Conservation (phyloP, 2,888 invertebrate genomes). For the Nymphalis c-album region DNA sequence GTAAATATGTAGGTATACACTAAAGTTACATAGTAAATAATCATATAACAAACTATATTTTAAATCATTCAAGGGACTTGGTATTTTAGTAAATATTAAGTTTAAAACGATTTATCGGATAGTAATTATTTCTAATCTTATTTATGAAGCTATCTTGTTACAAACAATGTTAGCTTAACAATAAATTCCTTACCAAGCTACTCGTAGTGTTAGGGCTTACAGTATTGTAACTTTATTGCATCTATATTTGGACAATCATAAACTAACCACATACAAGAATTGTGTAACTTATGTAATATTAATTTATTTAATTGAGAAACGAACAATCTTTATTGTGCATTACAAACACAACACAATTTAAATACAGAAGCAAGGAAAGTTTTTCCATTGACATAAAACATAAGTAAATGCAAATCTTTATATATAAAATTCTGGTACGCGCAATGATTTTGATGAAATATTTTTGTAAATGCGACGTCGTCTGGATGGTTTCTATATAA, state of each 20-base stretch:
- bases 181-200: slow-evolving; percentile 9
- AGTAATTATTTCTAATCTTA: neutral
- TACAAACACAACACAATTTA: too few relatives aligned
- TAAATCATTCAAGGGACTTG: neutral
- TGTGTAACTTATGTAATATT: neutral
- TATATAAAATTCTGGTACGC: too few relatives aligned
- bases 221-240: neutral
- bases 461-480: too few relatives aligned
- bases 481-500: too few relatives aligned
- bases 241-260: slow-evolving; percentile 11
- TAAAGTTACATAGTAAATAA: too few relatives aligned
- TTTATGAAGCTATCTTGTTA: neutral
- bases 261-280: neutral
- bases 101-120: neutral
- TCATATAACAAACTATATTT: too few relatives aligned
- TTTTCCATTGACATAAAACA: too few relatives aligned
- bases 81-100: neutral
- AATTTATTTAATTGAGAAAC: neutral
- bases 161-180: slow-evolving; percentile 3
- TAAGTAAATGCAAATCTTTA: too few relatives aligned
- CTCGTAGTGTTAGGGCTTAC: neutral
- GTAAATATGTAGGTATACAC: too few relatives aligned
- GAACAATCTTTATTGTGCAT: too few relatives aligned
- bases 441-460: too few relatives aligned
- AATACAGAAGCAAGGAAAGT: too few relatives aligned